phyloP scores from a whole-genome alignment of 2,888 invertebrate genomes.

The Drosophila mimica region DNA sequence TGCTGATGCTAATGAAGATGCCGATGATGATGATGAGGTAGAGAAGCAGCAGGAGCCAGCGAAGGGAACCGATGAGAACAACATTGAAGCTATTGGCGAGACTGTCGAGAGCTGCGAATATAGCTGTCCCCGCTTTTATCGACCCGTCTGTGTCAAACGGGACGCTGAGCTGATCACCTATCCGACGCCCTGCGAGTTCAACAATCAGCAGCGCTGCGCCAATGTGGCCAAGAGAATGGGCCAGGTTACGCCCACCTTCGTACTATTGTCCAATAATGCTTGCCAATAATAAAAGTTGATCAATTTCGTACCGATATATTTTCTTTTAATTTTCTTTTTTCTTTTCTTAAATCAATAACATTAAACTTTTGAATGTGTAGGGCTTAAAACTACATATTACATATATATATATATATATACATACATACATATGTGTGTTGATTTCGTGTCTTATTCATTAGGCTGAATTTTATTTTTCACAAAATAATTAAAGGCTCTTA shows the following conservation, averaged over 20 bases:
- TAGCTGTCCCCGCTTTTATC: constrained; percentile 73
- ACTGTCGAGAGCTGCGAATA: constrained; percentile 53
- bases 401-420: too few species aligned
- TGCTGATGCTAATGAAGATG: background rate
- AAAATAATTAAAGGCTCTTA: too few species aligned
- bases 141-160: constrained; percentile 58
- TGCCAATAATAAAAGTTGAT: constrained; percentile 16
- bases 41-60: background rate
- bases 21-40: background rate
- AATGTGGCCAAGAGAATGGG: constrained; percentile 38
- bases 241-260: constrained; percentile 35
- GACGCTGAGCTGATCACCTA: constrained; percentile 46
- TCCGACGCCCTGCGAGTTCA: constrained; percentile 65
- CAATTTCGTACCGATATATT: too few species aligned
- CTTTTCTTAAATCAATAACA: background rate
- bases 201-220: constrained; percentile 63
- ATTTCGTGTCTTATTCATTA: too few species aligned
- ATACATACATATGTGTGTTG: too few species aligned
- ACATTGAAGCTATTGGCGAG: constrained; percentile 42
- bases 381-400: too few species aligned
- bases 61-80: background rate
- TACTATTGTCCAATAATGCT: constrained; percentile 44
- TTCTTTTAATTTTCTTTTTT: fast-evolving
- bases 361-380: background rate
- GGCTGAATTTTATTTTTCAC: too few species aligned